Evolutionary conservation across 2,888 invertebrate species (phyloP).

Genomic region (Heterodera filipjevi): DNA sequence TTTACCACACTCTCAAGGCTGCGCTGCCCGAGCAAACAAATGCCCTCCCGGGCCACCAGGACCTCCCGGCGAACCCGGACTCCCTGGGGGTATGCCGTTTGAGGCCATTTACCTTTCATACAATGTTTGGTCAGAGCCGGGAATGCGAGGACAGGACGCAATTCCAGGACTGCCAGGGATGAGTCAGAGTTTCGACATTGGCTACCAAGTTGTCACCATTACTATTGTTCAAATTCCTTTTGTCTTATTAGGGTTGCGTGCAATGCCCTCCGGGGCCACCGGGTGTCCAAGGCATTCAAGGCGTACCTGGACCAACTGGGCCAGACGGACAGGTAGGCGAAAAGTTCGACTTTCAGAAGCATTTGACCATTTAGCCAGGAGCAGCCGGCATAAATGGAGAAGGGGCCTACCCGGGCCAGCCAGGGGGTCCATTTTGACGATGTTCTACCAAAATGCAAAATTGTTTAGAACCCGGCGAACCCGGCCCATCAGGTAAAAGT

Average conservation of each 20-base stretch:
- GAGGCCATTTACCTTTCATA: background rate
- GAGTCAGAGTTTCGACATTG: background rate
- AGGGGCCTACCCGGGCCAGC: background rate
- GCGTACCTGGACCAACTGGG: background rate
- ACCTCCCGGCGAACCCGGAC: background rate
- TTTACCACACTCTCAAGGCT: background rate
- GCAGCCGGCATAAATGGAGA: background rate
- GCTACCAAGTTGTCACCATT: background rate
- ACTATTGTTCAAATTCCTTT: background rate
- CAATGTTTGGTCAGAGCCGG: background rate
- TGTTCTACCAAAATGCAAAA: background rate
- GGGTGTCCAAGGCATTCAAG: background rate
- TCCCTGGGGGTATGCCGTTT: background rate
- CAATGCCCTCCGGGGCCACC: constrained; percentile 7
- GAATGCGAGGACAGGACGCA: background rate
- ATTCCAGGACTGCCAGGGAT: background rate
- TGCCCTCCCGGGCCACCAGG: background rate
- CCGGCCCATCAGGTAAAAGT: background rate
- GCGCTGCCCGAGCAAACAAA: background rate
- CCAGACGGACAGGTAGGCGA: constrained; percentile 1
- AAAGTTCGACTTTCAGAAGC: background rate
- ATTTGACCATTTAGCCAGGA: background rate
- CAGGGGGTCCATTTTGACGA: background rate
- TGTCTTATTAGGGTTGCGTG: background rate
- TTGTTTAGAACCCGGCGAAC: constrained; percentile 6